Evolutionary conservation across 2,113 vertebrate species (phyloP), one percentile per base, ranked within the genome.

Genomic region (Eulemur macaco): DNA sequence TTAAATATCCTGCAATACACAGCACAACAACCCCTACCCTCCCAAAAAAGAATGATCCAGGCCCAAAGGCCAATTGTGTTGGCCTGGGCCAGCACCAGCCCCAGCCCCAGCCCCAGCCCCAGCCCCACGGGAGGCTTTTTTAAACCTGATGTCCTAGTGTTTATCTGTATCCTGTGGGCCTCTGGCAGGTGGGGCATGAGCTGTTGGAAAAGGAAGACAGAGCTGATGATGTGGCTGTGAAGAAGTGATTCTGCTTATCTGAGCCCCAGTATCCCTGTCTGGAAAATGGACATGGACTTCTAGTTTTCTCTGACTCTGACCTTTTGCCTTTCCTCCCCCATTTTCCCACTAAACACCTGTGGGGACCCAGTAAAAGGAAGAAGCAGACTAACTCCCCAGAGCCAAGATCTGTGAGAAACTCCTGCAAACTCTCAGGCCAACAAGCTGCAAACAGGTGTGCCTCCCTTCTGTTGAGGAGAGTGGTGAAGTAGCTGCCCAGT

Each of bases 271-370:
- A 29, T 50, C 68, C n/a, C 58, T 80, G 5, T 74, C 58, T 91
- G 6, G 76, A 94, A 94, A 82, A 60, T 8, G 45, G 66, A 86
- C 10, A 20, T 58, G 63, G 64, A 88, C 54, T 83, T 94, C 54
- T 80, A 6, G 2, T 76, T 93, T 60, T 58, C 20, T 82, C 9
- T 34, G 6, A 50, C 56, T 92, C 71, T 69, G 56, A 27, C 10
- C 3, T 25, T 64, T 42, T 25, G 5, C 5, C 37, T 87, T 34
- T 11, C 17, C 45, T 76, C 14, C 85, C 47, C 31, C 42, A 3
- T 68, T 45, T 92, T 58, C 47, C 47, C 34, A 14, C 17, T 25
- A 84, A 76, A 29, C 63, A 52, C 27, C 58, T 37, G 25, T 17
- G 1, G 25, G 50, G 50, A 77, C 1, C 12, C 23, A 42, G 29